Evolutionary conservation across 2,888 invertebrate genomes (phyloP).

Genomic region (Ptycholaimellus sp.): DNA sequence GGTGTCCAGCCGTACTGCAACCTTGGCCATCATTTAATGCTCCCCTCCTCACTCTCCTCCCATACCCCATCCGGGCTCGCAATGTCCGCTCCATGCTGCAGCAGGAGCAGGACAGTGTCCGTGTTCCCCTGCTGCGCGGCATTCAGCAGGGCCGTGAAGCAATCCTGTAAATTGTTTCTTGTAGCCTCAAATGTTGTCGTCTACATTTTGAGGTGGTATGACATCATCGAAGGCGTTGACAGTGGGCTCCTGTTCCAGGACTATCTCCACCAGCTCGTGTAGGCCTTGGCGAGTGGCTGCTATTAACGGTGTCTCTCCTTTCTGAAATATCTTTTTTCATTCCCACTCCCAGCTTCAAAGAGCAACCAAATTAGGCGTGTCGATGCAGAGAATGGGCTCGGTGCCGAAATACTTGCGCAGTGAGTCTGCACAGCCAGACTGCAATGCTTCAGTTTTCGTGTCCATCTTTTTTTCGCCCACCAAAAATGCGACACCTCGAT

Average conservation of each 20-base stretch:
- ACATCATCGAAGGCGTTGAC: constrained; percentile 69
- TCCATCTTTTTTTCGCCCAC: too few relatives aligned
- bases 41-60: too few relatives aligned
- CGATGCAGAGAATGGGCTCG: too few relatives aligned
- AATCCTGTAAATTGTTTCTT: constrained; percentile 26
- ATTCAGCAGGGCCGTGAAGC: constrained; percentile 54
- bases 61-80: constrained; percentile 64
- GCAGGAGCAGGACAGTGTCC: constrained; percentile 51
- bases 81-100: constrained; percentile 60
- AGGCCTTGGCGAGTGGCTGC: constrained; percentile 38
- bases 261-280: constrained; percentile 48
- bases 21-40: too few relatives aligned
- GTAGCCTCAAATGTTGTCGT: too few relatives aligned
- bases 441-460: too few relatives aligned
- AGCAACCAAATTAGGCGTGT: too few relatives aligned
- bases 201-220: constrained; percentile 21
- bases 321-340: constrained; percentile 13
- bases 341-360: too few relatives aligned
- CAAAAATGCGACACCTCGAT: too few relatives aligned
- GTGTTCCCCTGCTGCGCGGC: constrained; percentile 69
- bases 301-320: constrained; percentile 20
- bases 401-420: too few relatives aligned
- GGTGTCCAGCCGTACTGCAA: constrained; percentile 66
- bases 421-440: too few relatives aligned
- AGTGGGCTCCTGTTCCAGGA: constrained; percentile 58